A percentile compares a stretch with the other conserved stretches of the same genome.
phyloP scores from a whole-genome alignment of 2,797 vertebrate genomes.

The Xenentodon cancila region DNA sequence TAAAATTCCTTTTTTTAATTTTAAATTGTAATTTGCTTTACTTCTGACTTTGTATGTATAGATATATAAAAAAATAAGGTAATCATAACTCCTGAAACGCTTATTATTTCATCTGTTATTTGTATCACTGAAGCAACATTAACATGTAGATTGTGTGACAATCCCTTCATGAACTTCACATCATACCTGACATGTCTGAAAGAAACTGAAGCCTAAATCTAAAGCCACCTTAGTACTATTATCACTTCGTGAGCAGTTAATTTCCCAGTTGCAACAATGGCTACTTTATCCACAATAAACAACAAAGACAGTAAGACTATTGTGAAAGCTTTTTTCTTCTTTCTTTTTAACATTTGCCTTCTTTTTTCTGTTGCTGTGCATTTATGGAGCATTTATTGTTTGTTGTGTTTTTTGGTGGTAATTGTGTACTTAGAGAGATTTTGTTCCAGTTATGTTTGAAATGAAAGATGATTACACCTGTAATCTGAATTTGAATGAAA shows the following conservation, averaged over 20 bases:
- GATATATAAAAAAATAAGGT: background rate
- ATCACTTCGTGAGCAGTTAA: constrained; percentile 28
- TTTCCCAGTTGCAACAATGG: constrained; percentile 27
- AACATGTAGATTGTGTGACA: constrained; percentile 62
- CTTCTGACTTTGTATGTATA: constrained; percentile 36
- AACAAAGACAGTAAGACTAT: constrained; percentile 56
- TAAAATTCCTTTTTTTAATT: background rate
- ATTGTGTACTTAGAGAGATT: constrained; percentile 48
- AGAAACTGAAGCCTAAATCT: constrained; percentile 25
- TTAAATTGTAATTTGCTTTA: background rate
- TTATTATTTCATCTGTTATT: constrained; percentile 25
- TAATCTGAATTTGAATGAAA: constrained; percentile 78
- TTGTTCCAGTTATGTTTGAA: constrained; percentile 69
- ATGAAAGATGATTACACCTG: constrained; percentile 65
- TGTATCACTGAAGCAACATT: constrained; percentile 43
- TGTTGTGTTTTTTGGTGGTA: constrained; percentile 62
- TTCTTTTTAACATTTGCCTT: background rate
- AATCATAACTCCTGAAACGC: constrained; percentile 17
- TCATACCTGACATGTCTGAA: constrained; percentile 14
- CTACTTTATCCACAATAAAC: constrained; percentile 35
- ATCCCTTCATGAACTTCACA: constrained; percentile 45
- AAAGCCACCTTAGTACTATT: constrained; percentile 22
- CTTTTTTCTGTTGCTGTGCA: constrained; percentile 44
- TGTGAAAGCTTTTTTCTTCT: constrained; percentile 31
- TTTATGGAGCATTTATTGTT: constrained; percentile 55